Conservation (phyloP, 2,888 invertebrate species). For the Neoitamus cyanurus region DNA sequence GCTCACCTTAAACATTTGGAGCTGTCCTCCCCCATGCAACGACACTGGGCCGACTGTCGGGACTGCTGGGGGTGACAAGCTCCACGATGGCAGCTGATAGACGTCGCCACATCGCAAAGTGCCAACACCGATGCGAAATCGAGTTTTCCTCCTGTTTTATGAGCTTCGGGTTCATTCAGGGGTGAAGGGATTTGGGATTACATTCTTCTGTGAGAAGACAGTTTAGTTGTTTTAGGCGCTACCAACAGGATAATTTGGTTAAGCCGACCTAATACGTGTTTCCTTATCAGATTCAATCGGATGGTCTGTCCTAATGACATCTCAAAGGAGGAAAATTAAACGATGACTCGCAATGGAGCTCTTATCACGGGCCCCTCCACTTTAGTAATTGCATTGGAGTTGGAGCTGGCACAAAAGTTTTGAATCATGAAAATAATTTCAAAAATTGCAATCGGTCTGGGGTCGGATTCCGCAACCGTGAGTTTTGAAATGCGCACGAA, state of each 20-base stretch:
- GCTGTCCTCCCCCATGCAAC: background rate
- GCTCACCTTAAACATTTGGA: background rate
- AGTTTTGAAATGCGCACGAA: too few relatives aligned
- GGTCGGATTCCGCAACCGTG: too few relatives aligned
- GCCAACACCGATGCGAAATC: background rate
- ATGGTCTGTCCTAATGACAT: background rate
- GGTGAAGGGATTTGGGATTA: background rate
- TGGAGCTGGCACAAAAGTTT: too few relatives aligned
- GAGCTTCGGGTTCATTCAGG: background rate
- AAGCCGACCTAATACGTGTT: background rate
- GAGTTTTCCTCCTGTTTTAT: constrained; percentile 3
- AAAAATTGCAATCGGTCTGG: too few relatives aligned
- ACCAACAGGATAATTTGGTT: background rate
- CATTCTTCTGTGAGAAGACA: background rate
- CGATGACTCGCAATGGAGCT: too few relatives aligned
- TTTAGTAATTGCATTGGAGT: too few relatives aligned
- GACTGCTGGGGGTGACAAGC: background rate
- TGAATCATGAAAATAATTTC: too few relatives aligned
- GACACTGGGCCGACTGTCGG: background rate
- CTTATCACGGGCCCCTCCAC: too few relatives aligned
- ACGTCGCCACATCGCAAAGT: constrained; percentile 19
- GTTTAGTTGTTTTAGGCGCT: background rate
- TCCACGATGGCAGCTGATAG: background rate
- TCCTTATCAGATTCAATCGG: background rate
- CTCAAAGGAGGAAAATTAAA: too few relatives aligned